phyloP scores from a whole-genome alignment of 2,797 vertebrate genomes.

The Gallinago solitaria region DNA sequence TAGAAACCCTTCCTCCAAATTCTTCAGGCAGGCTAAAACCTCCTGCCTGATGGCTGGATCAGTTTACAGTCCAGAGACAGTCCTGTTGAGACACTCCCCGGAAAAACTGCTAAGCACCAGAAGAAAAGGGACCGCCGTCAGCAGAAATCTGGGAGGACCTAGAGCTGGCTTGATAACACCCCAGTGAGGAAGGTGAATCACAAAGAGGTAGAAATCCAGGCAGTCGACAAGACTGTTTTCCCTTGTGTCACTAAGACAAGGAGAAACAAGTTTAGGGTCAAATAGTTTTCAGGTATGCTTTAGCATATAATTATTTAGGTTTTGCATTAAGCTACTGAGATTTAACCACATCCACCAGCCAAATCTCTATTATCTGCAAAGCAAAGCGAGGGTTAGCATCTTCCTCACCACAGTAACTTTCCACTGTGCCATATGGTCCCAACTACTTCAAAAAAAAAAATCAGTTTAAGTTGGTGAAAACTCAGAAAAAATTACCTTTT shows the following conservation, averaged over 20 bases:
- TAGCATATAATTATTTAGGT: neutral
- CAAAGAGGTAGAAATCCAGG: neutral
- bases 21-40: neutral
- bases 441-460: neutral
- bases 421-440: neutral
- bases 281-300: neutral
- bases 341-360: neutral
- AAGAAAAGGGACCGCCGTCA: neutral
- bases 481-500: neutral
- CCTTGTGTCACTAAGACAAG: neutral
- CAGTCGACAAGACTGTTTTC: neutral
- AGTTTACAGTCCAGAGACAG: neutral
- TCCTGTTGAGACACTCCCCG: neutral
- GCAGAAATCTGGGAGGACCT: neutral
- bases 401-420: neutral
- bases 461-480: neutral
- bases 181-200: neutral
- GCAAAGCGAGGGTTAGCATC: neutral
- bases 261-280: neutral
- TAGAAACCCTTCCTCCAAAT: slow-evolving; percentile 17
- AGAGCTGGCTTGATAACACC: neutral
- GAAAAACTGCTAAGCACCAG: neutral
- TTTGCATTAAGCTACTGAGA: neutral
- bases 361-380: neutral
- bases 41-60: neutral